Evolutionary conservation across 2,888 invertebrate species (phyloP), one percentile per base, ranked within the genome.

Genomic region (Scelioninae gen. 1): DNA sequence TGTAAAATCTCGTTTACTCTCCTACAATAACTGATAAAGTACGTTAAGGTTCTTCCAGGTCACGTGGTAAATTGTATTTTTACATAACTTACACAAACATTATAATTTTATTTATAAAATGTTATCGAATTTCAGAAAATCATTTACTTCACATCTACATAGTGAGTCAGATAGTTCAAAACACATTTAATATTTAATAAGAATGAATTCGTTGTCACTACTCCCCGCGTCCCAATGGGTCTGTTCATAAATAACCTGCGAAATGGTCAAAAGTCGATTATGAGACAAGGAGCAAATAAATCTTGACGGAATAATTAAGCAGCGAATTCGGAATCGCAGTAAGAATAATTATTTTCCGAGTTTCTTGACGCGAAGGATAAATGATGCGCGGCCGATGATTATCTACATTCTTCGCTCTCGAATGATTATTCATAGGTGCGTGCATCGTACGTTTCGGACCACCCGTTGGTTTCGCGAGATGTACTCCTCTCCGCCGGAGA

Each of bases 381-480:
- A 82, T 76, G 65, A 66, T 66, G 53, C 51, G 38, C 31, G 53
- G 60, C 47, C 65, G 62, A 74, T 66, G 66, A 77, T 82, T 62
- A 69, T 82, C 77, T 77, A 63, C 77, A 68, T 63, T 72, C 68
- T 34, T 65, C 43, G 9, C 38, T 60, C 31, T 38, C 34, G 47
- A 56, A 79, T 79, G 76, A 76, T 83, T 76, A 83, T 83, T 83
- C 76, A 83, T 76, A 76, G 71, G 29, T 43, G 60, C 58, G 60
- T 43, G 63, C 38, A 40, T 51, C 65, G 72, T 72, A 84, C n/a
- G 51, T 80, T 72, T 82, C 69, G 71, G 82, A 71, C 85, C 86
- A 89, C 89, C 89, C 88, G 88, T 87, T 89, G 88, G 69, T 75
- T 63, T 56, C 60, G 84, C 83, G 84, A 87, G 23, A 23, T 23